Conservation (phyloP, 1,140 invertebrate genomes). For the Ridgeia piscesae region DNA sequence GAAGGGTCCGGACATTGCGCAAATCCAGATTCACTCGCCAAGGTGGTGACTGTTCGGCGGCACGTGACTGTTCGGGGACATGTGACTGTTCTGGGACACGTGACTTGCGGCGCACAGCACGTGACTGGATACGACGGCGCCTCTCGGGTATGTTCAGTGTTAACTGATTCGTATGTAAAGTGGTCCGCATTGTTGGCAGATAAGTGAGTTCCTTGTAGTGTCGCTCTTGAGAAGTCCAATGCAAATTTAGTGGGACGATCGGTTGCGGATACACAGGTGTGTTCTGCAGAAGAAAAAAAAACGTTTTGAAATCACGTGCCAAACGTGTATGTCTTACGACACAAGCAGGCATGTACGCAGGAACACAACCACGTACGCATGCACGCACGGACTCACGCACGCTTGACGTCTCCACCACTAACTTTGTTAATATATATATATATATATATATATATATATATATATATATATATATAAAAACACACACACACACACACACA, state of each 20-base stretch:
- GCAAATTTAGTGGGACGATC: background rate
- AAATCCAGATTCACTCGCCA: background rate
- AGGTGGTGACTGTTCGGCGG: background rate
- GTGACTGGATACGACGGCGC: background rate
- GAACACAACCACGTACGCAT: background rate
- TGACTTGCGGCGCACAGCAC: background rate
- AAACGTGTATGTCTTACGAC: too few relatives aligned
- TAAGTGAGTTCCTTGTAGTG: background rate
- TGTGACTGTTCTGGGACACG: background rate
- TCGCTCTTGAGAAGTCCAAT: background rate
- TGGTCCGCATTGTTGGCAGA: background rate
- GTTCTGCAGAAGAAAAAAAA: background rate
- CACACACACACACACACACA: too few relatives aligned
- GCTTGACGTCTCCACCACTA: too few relatives aligned
- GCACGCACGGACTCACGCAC: background rate
- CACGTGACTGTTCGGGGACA: too few relatives aligned
- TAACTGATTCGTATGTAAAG: background rate
- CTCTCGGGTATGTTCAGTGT: background rate
- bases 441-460: too few relatives aligned
- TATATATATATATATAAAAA: too few relatives aligned
- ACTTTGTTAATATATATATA: background rate
- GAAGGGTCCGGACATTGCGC: background rate
- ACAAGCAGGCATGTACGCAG: too few relatives aligned
- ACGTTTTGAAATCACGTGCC: background rate
- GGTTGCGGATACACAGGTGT: background rate